A percentile compares a stretch with the other conserved stretches of the same genome.
Conservation (phyloP, 2,797 vertebrate species). For the Apogon talboti region DNA sequence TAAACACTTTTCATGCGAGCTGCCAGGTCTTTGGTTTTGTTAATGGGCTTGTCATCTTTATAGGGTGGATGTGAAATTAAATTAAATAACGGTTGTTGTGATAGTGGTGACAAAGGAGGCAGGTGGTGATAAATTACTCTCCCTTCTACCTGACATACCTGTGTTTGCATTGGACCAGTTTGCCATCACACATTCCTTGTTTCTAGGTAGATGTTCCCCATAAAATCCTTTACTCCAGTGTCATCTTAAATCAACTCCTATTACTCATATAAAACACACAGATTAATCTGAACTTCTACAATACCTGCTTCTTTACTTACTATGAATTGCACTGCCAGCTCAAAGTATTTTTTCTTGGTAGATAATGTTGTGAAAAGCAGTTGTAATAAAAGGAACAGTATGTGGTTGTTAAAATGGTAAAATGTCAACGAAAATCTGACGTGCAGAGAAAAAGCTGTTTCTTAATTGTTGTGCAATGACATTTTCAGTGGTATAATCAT, state of each 20-base stretch:
- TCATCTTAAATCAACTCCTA: no score
- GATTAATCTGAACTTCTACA: no score
- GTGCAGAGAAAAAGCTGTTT: neutral
- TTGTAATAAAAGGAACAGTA: slow-evolving; percentile 8
- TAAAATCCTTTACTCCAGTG: no score
- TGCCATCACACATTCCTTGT: no score
- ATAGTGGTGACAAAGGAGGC: neutral
- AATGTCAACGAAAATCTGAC: neutral
- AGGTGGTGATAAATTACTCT: neutral
- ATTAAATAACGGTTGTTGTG: neutral
- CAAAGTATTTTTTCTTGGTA: no score
- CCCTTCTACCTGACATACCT: neutral
- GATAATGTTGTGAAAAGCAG: no score
- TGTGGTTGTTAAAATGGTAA: neutral
- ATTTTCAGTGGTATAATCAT: neutral
- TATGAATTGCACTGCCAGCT: no score
- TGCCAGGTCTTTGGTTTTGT: neutral
- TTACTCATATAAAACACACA: no score
- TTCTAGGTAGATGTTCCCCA: no score
- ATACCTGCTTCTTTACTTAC: no score
- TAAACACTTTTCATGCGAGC: neutral
- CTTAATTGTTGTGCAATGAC: no score
- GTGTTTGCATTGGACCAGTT: no score
- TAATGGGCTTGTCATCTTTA: neutral
- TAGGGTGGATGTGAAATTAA: neutral